phyloP scores from a whole-genome alignment of 2,888 invertebrate species.

The Parascotia fuliginaria region DNA sequence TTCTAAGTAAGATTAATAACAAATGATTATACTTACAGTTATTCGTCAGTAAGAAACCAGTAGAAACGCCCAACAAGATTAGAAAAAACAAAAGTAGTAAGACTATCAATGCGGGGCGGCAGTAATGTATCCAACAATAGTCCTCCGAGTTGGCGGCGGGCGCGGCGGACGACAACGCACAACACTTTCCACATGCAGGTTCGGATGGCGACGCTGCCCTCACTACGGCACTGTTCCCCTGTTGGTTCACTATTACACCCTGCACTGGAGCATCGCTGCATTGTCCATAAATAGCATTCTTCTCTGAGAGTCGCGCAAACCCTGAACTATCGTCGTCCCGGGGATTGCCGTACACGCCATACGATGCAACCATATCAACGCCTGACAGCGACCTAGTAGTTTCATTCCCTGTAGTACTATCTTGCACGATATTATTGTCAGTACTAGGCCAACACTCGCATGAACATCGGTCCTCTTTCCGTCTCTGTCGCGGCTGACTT shows the following conservation, averaged over 20 bases:
- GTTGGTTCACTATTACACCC: slow-evolving; percentile 83
- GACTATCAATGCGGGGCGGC: slow-evolving; percentile 83
- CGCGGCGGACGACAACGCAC: slow-evolving; percentile 63
- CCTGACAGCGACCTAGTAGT: slow-evolving; percentile 79
- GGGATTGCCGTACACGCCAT: slow-evolving; percentile 82
- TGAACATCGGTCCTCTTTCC: slow-evolving; percentile 82
- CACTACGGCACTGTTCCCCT: slow-evolving; percentile 81
- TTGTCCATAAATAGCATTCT: slow-evolving; percentile 72
- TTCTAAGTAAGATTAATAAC: slow-evolving; percentile 16
- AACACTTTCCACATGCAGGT: slow-evolving; percentile 69
- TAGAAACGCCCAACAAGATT: slow-evolving; percentile 83
- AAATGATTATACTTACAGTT: slow-evolving; percentile 80
- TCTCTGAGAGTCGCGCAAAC: slow-evolving; percentile 76
- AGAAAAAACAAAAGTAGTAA: slow-evolving; percentile 83
- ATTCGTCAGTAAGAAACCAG: slow-evolving; percentile 85
- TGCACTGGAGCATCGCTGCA: slow-evolving; percentile 78
- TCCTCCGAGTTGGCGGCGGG: slow-evolving; percentile 78
- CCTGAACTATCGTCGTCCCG: slow-evolving; percentile 82
- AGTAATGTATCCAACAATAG: slow-evolving; percentile 84
- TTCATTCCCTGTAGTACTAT: slow-evolving; percentile 66
- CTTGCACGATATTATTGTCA: slow-evolving; percentile 73
- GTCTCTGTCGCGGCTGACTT: slow-evolving; percentile 69
- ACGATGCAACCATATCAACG: slow-evolving; percentile 83
- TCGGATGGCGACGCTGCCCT: slow-evolving; percentile 60
- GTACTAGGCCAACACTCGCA: slow-evolving; percentile 84